Percentiles rank a stretch among this genome's conserved stretches.
These are phyloP conservation scores for Sesamia nonagrioides DNA, from an alignment of 1,140 invertebrate species.

Conservation along the genomic window DNA sequence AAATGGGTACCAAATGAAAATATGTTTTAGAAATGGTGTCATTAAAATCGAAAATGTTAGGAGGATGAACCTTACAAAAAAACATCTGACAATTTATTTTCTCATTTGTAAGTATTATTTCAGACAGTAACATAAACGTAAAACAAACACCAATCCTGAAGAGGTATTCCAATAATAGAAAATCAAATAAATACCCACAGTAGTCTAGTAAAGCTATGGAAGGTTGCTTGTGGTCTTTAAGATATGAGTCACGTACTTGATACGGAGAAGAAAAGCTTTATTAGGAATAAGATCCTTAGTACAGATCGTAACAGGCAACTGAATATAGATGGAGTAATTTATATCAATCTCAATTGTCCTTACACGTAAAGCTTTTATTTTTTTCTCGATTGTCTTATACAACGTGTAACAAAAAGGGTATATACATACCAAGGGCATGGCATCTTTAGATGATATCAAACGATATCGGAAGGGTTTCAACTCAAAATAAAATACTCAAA, in stretches of 20 bases:
- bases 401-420: too few species aligned
- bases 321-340: slow-evolving; percentile 28
- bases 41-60: background rate
- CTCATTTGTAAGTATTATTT: background rate
- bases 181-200: background rate
- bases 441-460: too few species aligned
- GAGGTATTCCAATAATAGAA: background rate
- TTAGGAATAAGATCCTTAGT: slow-evolving; percentile 10
- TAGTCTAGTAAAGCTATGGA: background rate
- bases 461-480: too few species aligned
- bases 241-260: slow-evolving; percentile 29
- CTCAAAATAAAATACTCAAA: too few species aligned
- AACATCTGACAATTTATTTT: background rate
- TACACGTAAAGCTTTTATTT: slow-evolving; percentile 12
- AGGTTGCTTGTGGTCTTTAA: background rate
- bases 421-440: too few species aligned
- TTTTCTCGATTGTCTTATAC: background rate
- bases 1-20: too few species aligned
- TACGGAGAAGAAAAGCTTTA: slow-evolving; percentile 12
- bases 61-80: background rate
- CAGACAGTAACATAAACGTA: background rate
- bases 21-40: background rate
- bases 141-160: background rate
- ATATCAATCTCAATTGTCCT: slow-evolving; percentile 7
- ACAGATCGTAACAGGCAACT: slow-evolving; percentile 18